Base-by-base conservation (phyloP, 2,888 invertebrate genomes). In the Notocelia uddmanniana region DNA sequence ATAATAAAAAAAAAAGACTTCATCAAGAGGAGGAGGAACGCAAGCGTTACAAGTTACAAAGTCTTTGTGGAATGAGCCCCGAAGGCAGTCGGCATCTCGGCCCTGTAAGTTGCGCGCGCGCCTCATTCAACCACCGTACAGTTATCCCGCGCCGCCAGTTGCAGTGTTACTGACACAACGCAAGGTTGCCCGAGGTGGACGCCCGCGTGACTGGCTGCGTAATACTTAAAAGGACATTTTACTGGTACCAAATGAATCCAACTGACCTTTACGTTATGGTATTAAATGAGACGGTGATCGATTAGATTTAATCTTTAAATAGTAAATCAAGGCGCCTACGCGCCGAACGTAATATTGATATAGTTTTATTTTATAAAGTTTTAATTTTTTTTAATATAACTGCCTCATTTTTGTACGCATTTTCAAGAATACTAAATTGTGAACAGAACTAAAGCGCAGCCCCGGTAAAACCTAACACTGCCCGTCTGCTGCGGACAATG, bases 141-240 rank as follows among this genome's bases (percentile, higher is more conserved):
- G 90, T 90, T 92, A 91, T 88, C 84, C 89, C 84, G 81, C 82
- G 81, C 62, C 31, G 80, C 82, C 83, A 84, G 60, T 45, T 45
- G 59, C 45, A 60, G 87, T 89, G 91, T 87, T 89, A 90, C 88
- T 91, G 91, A 90, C 91, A 90, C 90, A 90, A 87, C 85, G 88
- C 92, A 92, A 92, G 91, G 91, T 86, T 89, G 89, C 81, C 76
- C 80, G 87, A 87, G 91, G 90, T 91, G 80, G 89, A 90, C 84
- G 90, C 83, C 90, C 91, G 87, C 83, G 78, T 82, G 81, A 84
- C 82, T 83, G 80, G 78, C 83, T 77, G 80, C 82, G 78, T 79
- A 83, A 80, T 84, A 85, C 85, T 87, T 82, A 82, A 85, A 88
- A 87, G 84, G 85, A 85, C 37, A 83, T 87, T 87, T 85, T 84